Percentiles rank a stretch among this genome's conserved stretches.
Conservation (phyloP, 1,140 invertebrate genomes). For the Stegodyphus dumicola region DNA sequence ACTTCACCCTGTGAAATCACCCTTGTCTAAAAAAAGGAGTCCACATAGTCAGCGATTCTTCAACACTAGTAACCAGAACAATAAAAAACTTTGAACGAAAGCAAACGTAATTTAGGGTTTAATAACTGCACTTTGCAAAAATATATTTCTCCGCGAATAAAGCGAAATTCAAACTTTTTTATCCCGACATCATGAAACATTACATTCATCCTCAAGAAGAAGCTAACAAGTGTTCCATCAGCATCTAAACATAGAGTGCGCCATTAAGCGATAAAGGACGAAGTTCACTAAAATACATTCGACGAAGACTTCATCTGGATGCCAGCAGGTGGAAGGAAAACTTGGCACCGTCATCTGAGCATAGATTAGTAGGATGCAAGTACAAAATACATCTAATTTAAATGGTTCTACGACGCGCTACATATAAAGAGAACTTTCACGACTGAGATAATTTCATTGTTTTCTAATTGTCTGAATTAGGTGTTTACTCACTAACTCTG, state of each 20-base stretch:
- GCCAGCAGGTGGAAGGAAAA: conserved; percentile 7
- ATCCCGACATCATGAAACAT: neutral
- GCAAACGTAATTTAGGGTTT: neutral
- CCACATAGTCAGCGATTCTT: conserved; percentile 30
- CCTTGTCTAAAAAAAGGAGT: conserved; percentile 38
- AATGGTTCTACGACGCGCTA: neutral
- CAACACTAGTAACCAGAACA: neutral
- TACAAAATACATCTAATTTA: neutral
- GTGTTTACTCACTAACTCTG: too few species aligned
- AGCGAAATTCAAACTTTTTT: neutral
- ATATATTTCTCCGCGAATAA: neutral
- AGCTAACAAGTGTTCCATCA: conserved; percentile 2
- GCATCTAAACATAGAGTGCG: neutral
- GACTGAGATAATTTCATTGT: too few species aligned
- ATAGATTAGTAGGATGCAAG: neutral
- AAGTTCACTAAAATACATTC: conserved; percentile 7
- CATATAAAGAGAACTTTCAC: too few species aligned
- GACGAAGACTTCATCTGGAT: neutral
- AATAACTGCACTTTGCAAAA: neutral
- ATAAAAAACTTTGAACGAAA: neutral
- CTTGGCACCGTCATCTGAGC: neutral
- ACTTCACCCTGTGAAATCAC: conserved; percentile 38
- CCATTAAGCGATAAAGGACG: conserved; percentile 10
- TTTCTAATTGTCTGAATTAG: too few species aligned
- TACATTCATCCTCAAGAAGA: neutral